phyloP scores from a whole-genome alignment of 2,888 invertebrate species.

The Drosophila nr. medialis region DNA sequence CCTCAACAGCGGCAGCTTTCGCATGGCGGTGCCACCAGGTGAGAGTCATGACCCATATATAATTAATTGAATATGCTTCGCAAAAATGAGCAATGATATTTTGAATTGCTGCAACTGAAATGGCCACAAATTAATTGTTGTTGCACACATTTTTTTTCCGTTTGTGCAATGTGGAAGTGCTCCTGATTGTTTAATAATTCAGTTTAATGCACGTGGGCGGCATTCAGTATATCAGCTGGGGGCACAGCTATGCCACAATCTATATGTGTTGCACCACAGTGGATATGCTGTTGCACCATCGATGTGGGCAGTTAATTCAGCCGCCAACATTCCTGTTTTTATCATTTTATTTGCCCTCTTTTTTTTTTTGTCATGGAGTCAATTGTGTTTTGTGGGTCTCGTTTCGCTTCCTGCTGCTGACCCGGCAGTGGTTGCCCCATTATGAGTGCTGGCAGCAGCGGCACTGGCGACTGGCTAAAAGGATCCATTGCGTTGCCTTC shows the following conservation, averaged over 20 bases:
- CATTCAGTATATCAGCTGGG: constrained; percentile 80
- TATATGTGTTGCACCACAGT: constrained; percentile 65
- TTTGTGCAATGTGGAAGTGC: constrained; percentile 51
- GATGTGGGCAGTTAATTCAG: constrained; percentile 75
- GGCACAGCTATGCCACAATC: constrained; percentile 65
- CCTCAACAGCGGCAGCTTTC: constrained; percentile 79
- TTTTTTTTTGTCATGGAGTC: constrained; percentile 67
- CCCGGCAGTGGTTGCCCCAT: constrained; percentile 78
- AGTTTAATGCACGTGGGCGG: constrained; percentile 82
- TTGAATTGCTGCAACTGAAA: background rate
- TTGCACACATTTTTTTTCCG: background rate
- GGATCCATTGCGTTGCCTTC: constrained; percentile 70
- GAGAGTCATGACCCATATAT: constrained; percentile 26
- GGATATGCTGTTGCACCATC: constrained; percentile 64
- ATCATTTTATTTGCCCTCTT: background rate
- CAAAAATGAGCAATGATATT: background rate
- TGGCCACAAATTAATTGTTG: background rate
- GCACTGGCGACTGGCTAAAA: constrained; percentile 53
- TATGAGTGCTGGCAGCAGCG: constrained; percentile 57
- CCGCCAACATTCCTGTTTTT: background rate
- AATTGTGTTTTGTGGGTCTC: constrained; percentile 80
- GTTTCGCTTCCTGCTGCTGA: constrained; percentile 84
- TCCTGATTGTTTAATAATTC: constrained; percentile 81
- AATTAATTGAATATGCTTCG: background rate
- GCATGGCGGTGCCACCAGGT: constrained; percentile 81